A percentile compares a stretch with the other conserved stretches of the same genome.
Conservation (phyloP, 2,888 invertebrate species). For the Drosophila neutralis region DNA sequence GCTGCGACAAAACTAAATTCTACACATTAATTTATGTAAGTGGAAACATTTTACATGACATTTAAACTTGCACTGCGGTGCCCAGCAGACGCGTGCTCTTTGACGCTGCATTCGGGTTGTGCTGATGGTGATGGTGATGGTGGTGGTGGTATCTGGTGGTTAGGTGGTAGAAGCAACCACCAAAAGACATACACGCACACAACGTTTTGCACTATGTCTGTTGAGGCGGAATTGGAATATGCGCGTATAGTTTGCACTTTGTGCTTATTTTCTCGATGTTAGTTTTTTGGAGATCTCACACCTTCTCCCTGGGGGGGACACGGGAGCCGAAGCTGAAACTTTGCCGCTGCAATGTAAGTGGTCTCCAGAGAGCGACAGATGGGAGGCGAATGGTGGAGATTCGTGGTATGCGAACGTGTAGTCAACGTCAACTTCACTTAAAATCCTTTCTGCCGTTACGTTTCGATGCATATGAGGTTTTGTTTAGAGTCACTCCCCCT, state of each 20-base stretch:
- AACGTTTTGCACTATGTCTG: slow-evolving; percentile 77
- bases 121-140: slow-evolving; percentile 9
- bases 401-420: slow-evolving; percentile 73
- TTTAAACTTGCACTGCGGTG: slow-evolving; percentile 74
- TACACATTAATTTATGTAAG: slow-evolving; percentile 81
- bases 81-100: slow-evolving; percentile 58
- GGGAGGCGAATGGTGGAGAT: background rate
- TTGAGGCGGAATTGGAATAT: slow-evolving; percentile 75
- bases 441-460: slow-evolving; percentile 80
- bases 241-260: slow-evolving; percentile 73
- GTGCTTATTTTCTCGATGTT: slow-evolving; percentile 68
- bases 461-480: slow-evolving; percentile 82
- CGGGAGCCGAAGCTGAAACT: slow-evolving; percentile 57
- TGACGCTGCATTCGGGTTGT: slow-evolving; percentile 47
- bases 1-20: slow-evolving; percentile 72
- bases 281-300: slow-evolving; percentile 58
- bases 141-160: slow-evolving; percentile 19
- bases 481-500: slow-evolving; percentile 61
- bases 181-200: slow-evolving; percentile 74
- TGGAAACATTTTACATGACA: slow-evolving; percentile 81
- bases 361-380: slow-evolving; percentile 50
- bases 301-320: slow-evolving; percentile 4
- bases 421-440: slow-evolving; percentile 81
- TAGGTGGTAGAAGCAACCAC: slow-evolving; percentile 57
- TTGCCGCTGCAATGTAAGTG: slow-evolving; percentile 74